Base-by-base conservation (phyloP, 2,113 vertebrate species). In the Scolopax mira region DNA sequence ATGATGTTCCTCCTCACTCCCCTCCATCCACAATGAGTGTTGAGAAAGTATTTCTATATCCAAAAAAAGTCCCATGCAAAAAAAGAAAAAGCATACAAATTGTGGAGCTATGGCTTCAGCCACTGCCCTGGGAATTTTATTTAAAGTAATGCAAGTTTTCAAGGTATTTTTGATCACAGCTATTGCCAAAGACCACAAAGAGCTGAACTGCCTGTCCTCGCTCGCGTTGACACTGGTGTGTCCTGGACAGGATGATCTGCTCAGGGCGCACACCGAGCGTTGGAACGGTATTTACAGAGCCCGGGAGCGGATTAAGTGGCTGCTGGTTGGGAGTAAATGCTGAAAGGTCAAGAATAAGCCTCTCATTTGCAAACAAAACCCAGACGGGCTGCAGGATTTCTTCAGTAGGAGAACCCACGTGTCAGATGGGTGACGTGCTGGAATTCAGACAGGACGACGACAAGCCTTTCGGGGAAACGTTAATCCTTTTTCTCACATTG, bases 11-110 rank as follows among this genome's bases (percentile, higher is more conserved):
- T 46, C 44, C 44, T 46, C 9, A 9, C 44, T 46, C 21, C 31
- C 21, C n/a, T 41, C 66, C 41, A 27, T 13, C 60, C 51, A 3
- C 10, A 44, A 7, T 0, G 0, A 9, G 51, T 16, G 8, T 28
- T 52, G 51, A 52, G 51, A 13, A 41, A 62, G 13, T 11, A 10
- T 21, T 35, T 23, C 13, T 35, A 51, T 5, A 7, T 9, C 11
- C 23, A 24, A 44, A 66, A 46, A 73, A 58, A 52, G 8, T 18
- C 28, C 33, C 31, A 30, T 31, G 39, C 19, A 54, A 28, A 62
- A 60, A 28, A 27, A 27, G 13, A 72, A 67, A 44, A 9, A 10
- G 27, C 5, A 14, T 60, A 46, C 24, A 31, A 42, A 13, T 1
- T 7, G 28, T 4, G 7, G 9, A 41, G 23, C 1, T 4, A 42